Evolutionary conservation across 1,140 invertebrate species (phyloP).

Genomic region (Pogonognathellus flavescens): DNA sequence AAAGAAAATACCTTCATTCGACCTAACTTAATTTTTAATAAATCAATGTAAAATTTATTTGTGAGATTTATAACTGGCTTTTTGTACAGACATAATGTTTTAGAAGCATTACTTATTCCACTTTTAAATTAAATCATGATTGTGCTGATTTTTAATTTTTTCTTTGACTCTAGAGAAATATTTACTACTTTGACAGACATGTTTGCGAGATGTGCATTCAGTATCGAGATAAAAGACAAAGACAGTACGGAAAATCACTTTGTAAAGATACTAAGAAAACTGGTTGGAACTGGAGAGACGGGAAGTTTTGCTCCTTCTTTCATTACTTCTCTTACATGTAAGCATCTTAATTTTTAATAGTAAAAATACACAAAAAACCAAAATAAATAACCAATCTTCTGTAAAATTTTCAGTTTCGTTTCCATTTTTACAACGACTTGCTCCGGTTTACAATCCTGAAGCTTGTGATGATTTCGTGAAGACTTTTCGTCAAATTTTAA

Average conservation of each 20-base stretch:
- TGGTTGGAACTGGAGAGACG: constrained; percentile 67
- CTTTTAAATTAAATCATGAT: too few species aligned
- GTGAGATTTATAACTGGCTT: too few species aligned
- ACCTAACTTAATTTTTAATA: too few species aligned
- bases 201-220: not conserved
- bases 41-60: too few species aligned
- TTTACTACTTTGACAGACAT: not conserved
- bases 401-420: constrained; percentile 11
- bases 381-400: too few species aligned
- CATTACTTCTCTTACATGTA: constrained; percentile 67
- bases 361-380: too few species aligned
- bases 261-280: not conserved
- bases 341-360: too few species aligned
- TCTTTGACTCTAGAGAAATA: not conserved
- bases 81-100: too few species aligned
- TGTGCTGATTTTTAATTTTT: too few species aligned
- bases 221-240: not conserved
- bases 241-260: not conserved
- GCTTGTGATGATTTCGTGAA: constrained; percentile 12
- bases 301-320: constrained; percentile 69
- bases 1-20: too few species aligned
- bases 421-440: not conserved
- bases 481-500: constrained; percentile 2
- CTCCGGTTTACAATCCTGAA: not conserved
- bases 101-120: too few species aligned